Percentiles rank a stretch among this genome's conserved stretches.
phyloP scores from a whole-genome alignment of 2,797 vertebrate species.

The Protonibea diacanthus region DNA sequence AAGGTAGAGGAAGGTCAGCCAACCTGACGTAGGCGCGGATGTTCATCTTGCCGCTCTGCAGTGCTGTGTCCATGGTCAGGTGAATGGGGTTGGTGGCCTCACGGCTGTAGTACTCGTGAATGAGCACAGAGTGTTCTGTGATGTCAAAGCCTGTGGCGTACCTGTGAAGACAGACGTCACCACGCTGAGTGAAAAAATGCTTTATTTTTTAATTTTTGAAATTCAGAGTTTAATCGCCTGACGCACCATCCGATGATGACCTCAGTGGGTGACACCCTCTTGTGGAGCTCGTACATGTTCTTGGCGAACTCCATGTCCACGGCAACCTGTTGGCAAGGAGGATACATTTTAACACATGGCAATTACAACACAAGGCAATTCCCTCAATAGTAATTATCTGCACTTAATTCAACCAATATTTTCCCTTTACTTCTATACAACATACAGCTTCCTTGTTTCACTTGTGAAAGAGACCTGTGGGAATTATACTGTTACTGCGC shows the following conservation, averaged over 20 bases:
- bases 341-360: background rate
- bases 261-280: conserved; percentile 96
- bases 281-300: conserved; percentile 99
- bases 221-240: background rate
- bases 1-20: background rate
- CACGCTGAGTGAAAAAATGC: background rate
- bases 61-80: conserved; percentile 92
- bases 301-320: conserved; percentile 99
- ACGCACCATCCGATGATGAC: conserved; percentile 96
- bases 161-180: conserved; percentile 78
- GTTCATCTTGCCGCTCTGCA: conserved; percentile 94
- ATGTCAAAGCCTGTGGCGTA: conserved; percentile 98
- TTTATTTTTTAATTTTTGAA: background rate
- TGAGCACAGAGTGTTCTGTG: conserved; percentile 97
- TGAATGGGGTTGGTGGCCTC: conserved; percentile 97
- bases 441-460: background rate
- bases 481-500: background rate
- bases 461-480: background rate
- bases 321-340: conserved; percentile 88
- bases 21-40: conserved; percentile 97
- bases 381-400: background rate
- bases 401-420: background rate
- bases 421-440: no score
- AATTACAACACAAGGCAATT: background rate
- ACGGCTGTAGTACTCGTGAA: conserved; percentile 98